Percentiles rank a stretch among this genome's conserved stretches.
Conservation (phyloP, 2,888 invertebrate genomes). For the Agriotes lineatus region DNA sequence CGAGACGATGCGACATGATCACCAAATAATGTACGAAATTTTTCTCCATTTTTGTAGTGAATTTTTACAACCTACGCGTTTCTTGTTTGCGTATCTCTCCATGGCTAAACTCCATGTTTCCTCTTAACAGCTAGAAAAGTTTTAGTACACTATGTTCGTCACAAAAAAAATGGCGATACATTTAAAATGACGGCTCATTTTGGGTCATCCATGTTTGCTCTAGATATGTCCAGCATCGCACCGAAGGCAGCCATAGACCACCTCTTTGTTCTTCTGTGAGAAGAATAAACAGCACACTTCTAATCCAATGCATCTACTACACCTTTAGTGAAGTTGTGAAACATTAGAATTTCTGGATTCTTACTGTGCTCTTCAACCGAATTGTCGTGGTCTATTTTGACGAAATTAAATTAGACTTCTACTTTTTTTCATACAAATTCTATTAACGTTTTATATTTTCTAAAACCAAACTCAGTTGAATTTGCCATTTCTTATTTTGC, state of each 20-base stretch:
- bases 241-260: slow-evolving; percentile 20
- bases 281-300: background rate
- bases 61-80: no score
- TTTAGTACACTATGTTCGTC: no score
- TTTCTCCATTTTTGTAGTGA: no score
- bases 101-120: no score
- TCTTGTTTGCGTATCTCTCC: no score
- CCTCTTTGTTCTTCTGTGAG: slow-evolving; percentile 3
- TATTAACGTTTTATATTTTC: slow-evolving; percentile 45
- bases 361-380: slow-evolving; percentile 29
- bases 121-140: no score
- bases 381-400: slow-evolving; percentile 14
- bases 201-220: no score
- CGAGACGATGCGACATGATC: no score
- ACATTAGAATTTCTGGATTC: slow-evolving; percentile 47
- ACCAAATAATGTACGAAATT: no score
- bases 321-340: slow-evolving; percentile 50
- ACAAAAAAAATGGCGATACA: no score
- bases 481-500: slow-evolving; percentile 22
- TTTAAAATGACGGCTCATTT: no score
- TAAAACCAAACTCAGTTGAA: slow-evolving; percentile 47
- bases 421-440: slow-evolving; percentile 48
- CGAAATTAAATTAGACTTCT: slow-evolving; percentile 45
- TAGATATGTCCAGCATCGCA: background rate
- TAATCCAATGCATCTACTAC: slow-evolving; percentile 45